phyloP scores from a whole-genome alignment of 37 sponge, comb jelly and placozoan species.

The Geodia barretti region DNA sequence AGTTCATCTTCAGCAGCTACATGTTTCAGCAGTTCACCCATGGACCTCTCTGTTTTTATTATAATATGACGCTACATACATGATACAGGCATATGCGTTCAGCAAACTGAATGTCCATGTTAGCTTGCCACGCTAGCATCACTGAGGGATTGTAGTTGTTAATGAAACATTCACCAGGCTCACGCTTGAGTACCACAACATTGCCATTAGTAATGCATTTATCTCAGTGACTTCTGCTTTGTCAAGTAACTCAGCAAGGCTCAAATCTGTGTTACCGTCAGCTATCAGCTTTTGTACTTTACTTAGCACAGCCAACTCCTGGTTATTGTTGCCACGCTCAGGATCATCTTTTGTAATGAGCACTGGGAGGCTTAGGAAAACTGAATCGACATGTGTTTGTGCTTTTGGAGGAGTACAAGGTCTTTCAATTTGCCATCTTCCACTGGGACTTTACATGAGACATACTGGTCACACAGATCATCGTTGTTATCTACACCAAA shows the following conservation, averaged over 20 bases:
- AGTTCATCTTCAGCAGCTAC: not conserved
- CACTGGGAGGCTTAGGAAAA: slow-evolving; percentile 18
- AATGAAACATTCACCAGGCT: slow-evolving; percentile 8
- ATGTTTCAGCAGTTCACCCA: slow-evolving; percentile 21
- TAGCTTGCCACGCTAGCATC: slow-evolving; percentile 25
- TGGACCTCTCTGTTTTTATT: slow-evolving; percentile 22
- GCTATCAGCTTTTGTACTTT: too few relatives aligned
- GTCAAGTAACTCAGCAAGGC: too few relatives aligned
- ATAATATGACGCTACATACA: slow-evolving; percentile 23
- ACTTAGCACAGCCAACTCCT: too few relatives aligned
- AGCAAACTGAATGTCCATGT: slow-evolving; percentile 45
- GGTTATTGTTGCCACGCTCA: too few relatives aligned
- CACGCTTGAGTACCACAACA: not conserved
- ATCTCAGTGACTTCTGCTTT: not conserved
- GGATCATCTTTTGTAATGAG: not conserved
- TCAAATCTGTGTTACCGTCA: too few relatives aligned
- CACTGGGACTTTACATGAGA: slow-evolving; percentile 1
- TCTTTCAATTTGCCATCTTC: slow-evolving; percentile 15
- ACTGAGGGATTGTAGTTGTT: slow-evolving; percentile 24
- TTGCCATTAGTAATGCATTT: not conserved
- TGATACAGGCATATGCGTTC: slow-evolving; percentile 36
- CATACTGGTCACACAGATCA: slow-evolving; percentile 19
- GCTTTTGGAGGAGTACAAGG: slow-evolving; percentile 2
- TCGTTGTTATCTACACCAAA: not conserved
- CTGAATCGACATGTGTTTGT: slow-evolving; percentile 7